These are phyloP conservation scores for Cryptops parisi DNA, from an alignment of 2,888 invertebrate species.

Conservation along the genomic window DNA sequence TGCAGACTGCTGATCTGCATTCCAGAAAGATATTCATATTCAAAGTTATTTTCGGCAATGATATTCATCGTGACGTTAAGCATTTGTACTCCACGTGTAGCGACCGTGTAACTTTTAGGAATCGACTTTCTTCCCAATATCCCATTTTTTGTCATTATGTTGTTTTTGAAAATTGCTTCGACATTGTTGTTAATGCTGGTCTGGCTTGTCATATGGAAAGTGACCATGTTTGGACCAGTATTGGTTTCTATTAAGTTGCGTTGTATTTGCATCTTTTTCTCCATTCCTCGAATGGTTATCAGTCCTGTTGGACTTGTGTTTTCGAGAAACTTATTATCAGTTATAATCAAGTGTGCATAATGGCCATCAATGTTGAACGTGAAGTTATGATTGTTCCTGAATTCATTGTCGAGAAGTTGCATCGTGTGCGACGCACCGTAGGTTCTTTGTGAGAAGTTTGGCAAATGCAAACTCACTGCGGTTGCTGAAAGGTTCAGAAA, in stretches of 20 bases:
- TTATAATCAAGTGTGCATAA: conserved; percentile 75
- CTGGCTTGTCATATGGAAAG: conserved; percentile 79
- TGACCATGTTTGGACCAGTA: conserved; percentile 63
- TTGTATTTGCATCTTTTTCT: conserved; percentile 76
- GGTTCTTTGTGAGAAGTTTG: too few relatives aligned
- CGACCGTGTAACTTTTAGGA: conserved; percentile 59
- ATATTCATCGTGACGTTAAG: conserved; percentile 79
- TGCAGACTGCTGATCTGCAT: conserved; percentile 65
- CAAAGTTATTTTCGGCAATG: conserved; percentile 55
- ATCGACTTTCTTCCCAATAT: conserved; percentile 23
- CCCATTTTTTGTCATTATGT: conserved; percentile 55
- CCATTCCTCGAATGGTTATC: conserved; percentile 80
- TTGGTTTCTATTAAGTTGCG: conserved; percentile 67
- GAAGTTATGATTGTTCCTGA: conserved; percentile 73
- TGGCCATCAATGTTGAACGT: conserved; percentile 75
- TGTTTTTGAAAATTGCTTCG: conserved; percentile 58
- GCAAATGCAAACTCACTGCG: too few relatives aligned
- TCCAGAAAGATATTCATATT: conserved; percentile 86
- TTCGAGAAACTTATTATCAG: conserved; percentile 64
- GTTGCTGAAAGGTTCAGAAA: too few relatives aligned
- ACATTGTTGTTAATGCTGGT: conserved; percentile 74
- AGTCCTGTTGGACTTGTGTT: conserved; percentile 71
- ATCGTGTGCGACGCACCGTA: too few relatives aligned
- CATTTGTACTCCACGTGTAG: conserved; percentile 87
- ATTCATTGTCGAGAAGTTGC: conserved; percentile 76